Conservation (phyloP, 2,113 vertebrate species). For the Pelecanus crispus region DNA sequence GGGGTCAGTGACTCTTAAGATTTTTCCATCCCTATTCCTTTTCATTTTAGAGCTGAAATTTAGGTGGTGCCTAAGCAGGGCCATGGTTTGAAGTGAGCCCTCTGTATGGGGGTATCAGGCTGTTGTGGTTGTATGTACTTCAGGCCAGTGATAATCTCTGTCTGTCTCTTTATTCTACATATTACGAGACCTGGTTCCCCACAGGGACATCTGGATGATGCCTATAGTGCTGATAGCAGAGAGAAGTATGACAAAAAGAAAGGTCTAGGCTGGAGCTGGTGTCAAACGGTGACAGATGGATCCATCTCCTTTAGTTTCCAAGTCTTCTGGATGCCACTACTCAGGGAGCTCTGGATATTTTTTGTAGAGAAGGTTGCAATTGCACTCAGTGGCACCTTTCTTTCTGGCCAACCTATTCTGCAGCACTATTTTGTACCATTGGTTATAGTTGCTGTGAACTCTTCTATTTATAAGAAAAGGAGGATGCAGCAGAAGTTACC, state of each 20-base stretch:
- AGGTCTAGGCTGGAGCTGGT: neutral
- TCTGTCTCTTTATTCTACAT: neutral
- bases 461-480: neutral
- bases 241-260: neutral
- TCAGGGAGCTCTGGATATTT: neutral
- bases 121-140: neutral
- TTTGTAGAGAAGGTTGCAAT: neutral
- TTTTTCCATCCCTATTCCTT: neutral
- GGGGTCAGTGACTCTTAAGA: neutral
- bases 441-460: neutral
- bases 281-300: neutral
- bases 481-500: neutral
- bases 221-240: neutral
- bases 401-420: neutral
- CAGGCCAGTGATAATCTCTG: neutral
- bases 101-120: neutral
- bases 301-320: neutral
- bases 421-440: neutral
- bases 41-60: neutral
- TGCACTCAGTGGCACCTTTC: neutral
- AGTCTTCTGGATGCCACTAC: too few species aligned
- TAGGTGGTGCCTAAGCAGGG: neutral
- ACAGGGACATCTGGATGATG: neutral
- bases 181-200: neutral
- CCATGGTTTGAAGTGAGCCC: accelerated